phyloP scores from a whole-genome alignment of 1,140 invertebrate genomes.

The Meloidogyne hapla region DNA sequence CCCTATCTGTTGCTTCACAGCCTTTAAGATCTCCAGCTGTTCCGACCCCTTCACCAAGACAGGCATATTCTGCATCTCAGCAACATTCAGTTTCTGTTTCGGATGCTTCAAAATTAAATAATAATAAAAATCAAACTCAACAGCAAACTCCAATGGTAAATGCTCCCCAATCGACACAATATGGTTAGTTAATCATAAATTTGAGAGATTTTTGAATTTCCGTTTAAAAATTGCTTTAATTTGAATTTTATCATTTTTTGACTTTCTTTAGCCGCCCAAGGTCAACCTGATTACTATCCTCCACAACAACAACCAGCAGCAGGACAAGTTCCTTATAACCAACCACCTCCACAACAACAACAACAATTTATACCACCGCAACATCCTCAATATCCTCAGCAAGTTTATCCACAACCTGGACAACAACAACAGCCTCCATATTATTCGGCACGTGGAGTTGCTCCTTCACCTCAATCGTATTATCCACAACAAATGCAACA shows the following conservation, averaged over 20 bases:
- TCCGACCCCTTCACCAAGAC: conserved; percentile 11
- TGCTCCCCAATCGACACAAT: conserved; percentile 28
- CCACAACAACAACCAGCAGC: conserved; percentile 28
- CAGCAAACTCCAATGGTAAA: conserved; percentile 29
- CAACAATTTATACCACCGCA: conserved; percentile 13
- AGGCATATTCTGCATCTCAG: conserved; percentile 17
- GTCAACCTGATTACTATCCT: conserved; percentile 36
- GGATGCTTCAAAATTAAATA: not conserved
- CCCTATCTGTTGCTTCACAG: not conserved
- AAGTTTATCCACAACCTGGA: conserved; percentile 36
- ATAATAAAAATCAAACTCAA: conserved; percentile 1
- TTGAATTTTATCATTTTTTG: not conserved
- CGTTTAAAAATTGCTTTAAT: too few relatives aligned
- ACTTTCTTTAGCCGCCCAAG: conserved; percentile 21
- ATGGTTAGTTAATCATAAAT: not conserved
- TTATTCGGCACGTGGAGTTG: conserved; percentile 10
- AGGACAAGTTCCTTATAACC: not conserved
- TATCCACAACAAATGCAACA: conserved; percentile 23
- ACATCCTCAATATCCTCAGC: conserved; percentile 29
- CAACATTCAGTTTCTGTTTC: not conserved
- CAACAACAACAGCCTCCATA: conserved; percentile 35
- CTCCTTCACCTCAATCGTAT: conserved; percentile 28
- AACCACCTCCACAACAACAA: conserved; percentile 29
- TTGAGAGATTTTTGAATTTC: too few relatives aligned
- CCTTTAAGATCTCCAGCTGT: not conserved